A percentile compares a stretch with the other conserved stretches of the same genome.
phyloP scores from a whole-genome alignment of 1,140 invertebrate genomes.

The Lamellibrachia luymesi region DNA sequence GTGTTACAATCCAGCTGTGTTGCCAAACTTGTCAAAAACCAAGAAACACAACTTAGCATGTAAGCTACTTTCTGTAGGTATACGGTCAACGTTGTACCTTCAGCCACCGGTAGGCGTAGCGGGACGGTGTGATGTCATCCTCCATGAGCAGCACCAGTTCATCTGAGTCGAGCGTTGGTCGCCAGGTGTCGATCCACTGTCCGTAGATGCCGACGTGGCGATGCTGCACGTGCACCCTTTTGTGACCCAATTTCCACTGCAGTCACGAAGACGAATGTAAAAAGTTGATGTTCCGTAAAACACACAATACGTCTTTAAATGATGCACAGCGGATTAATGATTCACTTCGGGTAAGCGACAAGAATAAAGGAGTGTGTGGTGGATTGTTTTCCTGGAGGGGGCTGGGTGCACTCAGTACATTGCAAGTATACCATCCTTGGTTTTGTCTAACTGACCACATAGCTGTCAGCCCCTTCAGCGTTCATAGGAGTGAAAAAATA shows the following conservation, averaged over 20 bases:
- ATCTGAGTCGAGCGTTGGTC: constrained; percentile 28
- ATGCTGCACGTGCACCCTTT: constrained; percentile 35
- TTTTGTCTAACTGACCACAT: too few relatives aligned
- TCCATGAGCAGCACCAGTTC: constrained; percentile 48
- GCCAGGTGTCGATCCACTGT: constrained; percentile 47
- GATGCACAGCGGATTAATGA: too few relatives aligned
- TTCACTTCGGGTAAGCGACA: too few relatives aligned
- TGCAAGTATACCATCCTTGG: too few relatives aligned
- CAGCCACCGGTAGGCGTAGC: constrained; percentile 41
- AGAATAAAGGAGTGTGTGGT: too few relatives aligned
- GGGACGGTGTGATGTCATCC: constrained; percentile 45
- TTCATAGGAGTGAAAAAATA: too few relatives aligned
- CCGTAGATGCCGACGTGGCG: constrained; percentile 43
- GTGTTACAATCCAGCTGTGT: not conserved
- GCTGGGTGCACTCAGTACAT: too few relatives aligned
- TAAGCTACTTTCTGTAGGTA: constrained; percentile 29
- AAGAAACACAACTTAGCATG: constrained; percentile 32
- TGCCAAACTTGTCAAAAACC: not conserved
- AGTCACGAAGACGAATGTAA: constrained; percentile 17
- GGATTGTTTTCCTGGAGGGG: too few relatives aligned
- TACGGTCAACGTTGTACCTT: constrained; percentile 32
- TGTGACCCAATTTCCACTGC: constrained; percentile 36
- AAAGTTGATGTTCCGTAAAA: not conserved
- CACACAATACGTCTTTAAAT: not conserved
- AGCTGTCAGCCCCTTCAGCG: too few relatives aligned